Evolutionary conservation across 30 jellyfish, hydroid and myxozoan genomes (phyloP).

Genomic region (Chrysaora quinquecirrha): DNA sequence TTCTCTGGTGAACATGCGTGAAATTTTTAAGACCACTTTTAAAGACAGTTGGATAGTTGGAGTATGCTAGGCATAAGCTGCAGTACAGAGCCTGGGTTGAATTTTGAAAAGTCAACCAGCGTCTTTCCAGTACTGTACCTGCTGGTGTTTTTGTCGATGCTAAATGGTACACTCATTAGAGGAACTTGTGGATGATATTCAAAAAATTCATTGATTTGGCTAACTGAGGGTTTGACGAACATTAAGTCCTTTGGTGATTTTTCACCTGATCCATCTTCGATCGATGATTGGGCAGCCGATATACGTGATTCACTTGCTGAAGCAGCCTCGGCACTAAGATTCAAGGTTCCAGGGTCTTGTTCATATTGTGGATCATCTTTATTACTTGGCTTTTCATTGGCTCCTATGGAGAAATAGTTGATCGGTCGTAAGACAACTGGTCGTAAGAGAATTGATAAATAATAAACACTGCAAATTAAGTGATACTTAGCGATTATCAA

Average conservation of each 20-base stretch:
- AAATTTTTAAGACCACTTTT: conserved; percentile 12
- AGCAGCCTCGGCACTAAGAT: conserved; percentile 2
- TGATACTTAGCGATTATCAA: background rate
- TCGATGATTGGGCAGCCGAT: conserved; percentile 3
- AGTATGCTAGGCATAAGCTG: conserved; percentile 48
- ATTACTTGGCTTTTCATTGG: background rate
- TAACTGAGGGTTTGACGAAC: conserved; percentile 5
- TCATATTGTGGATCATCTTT: background rate
- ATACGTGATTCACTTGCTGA: background rate
- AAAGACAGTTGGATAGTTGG: conserved; percentile 26
- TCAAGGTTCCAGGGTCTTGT: background rate
- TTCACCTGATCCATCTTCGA: background rate
- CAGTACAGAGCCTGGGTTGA: conserved; percentile 11
- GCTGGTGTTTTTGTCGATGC: conserved; percentile 26
- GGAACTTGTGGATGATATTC: conserved; percentile 37
- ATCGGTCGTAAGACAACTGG: background rate
- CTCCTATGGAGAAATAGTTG: background rate
- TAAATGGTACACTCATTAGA: conserved; percentile 21
- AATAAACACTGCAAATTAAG: background rate
- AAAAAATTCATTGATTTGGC: conserved; percentile 37
- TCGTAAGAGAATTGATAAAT: background rate
- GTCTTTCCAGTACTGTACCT: conserved; percentile 23
- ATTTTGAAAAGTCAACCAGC: conserved; percentile 50
- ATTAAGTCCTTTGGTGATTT: background rate
- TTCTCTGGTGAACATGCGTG: conserved; percentile 27